Percentiles rank a stretch among this genome's conserved stretches.
phyloP scores from a whole-genome alignment of 2,888 invertebrate species.

The Ophion obscuratus region DNA sequence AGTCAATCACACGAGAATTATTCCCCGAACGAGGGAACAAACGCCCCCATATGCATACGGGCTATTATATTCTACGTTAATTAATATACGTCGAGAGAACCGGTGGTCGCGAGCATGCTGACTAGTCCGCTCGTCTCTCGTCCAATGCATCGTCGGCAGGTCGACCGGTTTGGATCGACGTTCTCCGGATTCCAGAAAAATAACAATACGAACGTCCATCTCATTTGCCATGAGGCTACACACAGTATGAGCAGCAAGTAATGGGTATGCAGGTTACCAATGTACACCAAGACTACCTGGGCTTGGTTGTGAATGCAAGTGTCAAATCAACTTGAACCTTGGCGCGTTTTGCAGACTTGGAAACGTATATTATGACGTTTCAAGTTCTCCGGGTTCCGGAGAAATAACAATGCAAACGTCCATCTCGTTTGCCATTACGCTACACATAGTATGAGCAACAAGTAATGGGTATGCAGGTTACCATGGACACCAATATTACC shows the following conservation, averaged over 20 bases:
- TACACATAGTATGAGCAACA: background rate
- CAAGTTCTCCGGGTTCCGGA: background rate
- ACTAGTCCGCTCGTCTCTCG: background rate
- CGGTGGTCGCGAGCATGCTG: background rate
- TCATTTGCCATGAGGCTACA: background rate
- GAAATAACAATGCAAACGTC: background rate
- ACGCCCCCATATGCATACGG: constrained; percentile 21
- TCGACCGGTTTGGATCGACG: background rate
- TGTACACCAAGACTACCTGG: background rate
- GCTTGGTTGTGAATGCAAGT: background rate
- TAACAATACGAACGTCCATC: background rate
- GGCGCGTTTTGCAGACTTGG: background rate
- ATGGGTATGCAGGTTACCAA: background rate
- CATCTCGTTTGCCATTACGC: background rate
- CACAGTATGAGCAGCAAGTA: background rate
- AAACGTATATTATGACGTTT: background rate
- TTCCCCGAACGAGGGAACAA: constrained; percentile 24
- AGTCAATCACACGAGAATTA: constrained; percentile 50
- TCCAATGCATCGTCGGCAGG: background rate
- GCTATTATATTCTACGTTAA: constrained; percentile 48
- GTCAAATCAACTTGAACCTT: background rate
- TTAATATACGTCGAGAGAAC: constrained; percentile 41
- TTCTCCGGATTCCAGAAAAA: background rate
- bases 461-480: background rate
- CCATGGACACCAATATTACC: background rate